Evolutionary conservation across 2,797 vertebrate species (phyloP).

Genomic region (Oophaga sylvatica): DNA sequence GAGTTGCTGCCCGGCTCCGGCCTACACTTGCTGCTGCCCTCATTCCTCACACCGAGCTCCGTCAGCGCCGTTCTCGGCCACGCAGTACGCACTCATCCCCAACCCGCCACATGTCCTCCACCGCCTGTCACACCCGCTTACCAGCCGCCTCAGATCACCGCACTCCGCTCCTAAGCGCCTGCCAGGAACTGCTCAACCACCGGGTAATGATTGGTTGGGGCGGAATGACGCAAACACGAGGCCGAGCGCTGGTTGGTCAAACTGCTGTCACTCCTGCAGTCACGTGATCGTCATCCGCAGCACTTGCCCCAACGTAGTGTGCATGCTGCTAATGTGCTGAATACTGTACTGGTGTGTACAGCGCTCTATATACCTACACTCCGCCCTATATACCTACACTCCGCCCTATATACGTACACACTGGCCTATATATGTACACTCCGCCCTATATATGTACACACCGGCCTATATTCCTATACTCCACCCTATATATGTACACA

Average conservation of each 20-base stretch:
- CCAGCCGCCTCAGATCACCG: constrained; percentile 56
- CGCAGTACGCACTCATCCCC: not conserved
- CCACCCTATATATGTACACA: no score
- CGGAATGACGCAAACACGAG: constrained; percentile 49
- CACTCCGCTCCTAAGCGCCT: constrained; percentile 53
- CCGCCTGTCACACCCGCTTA: constrained; percentile 19
- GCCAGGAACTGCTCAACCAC: constrained; percentile 62
- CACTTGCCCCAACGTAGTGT: not conserved
- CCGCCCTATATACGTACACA: no score
- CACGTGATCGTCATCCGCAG: not conserved
- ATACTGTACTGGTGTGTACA: no score
- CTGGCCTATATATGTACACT: no score
- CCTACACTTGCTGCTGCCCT: not conserved
- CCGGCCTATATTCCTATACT: no score
- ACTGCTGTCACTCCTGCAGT: not conserved
- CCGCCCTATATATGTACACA: no score
- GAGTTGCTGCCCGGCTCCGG: not conserved
- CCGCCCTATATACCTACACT: no score
- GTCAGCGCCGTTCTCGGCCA: not conserved
- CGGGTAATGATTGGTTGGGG: constrained; percentile 63
- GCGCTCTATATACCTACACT: no score
- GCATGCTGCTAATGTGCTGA: not conserved
- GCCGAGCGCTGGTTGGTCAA: constrained; percentile 58
- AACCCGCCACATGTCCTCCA: not conserved
- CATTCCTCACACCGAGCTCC: no score